Conservation (phyloP, 2,113 vertebrate species). For the Ranitomeya imitator region DNA sequence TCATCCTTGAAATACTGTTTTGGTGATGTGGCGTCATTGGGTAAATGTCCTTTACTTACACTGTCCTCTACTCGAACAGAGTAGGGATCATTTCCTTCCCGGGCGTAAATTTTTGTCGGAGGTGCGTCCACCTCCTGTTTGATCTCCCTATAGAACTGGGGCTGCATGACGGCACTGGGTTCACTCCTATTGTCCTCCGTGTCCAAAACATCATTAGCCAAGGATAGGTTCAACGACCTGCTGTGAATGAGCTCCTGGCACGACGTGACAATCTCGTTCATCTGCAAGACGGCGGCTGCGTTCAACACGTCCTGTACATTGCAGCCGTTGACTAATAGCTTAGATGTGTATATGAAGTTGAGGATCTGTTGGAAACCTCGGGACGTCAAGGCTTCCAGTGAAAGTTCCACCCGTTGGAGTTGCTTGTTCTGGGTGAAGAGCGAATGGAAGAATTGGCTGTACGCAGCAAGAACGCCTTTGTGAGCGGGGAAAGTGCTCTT, state of each 20-base stretch:
- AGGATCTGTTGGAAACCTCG: constrained; percentile 93
- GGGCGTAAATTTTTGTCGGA: constrained; percentile 80
- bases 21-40: constrained; percentile 60
- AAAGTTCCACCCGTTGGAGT: constrained; percentile 88
- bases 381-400: constrained; percentile 85
- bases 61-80: constrained; percentile 83
- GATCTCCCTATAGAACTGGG: constrained; percentile 85
- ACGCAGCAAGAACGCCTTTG: constrained; percentile 91
- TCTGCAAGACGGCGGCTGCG: constrained; percentile 86
- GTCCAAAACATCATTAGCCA: constrained; percentile 71
- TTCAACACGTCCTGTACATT: constrained; percentile 89
- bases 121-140: constrained; percentile 87
- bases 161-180: constrained; percentile 43
- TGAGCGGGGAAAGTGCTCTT: constrained; percentile 89
- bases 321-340: constrained; percentile 87
- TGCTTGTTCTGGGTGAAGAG: constrained; percentile 93
- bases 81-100: constrained; percentile 82
- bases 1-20: constrained; percentile 89
- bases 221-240: constrained; percentile 77
- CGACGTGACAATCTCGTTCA: constrained; percentile 89
- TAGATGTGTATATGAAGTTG: constrained; percentile 95
- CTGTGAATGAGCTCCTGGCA: constrained; percentile 89
- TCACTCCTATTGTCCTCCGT: constrained; percentile 61
- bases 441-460: constrained; percentile 93
- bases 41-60: constrained; percentile 50